Evolutionary conservation across 2,888 invertebrate genomes (phyloP), one percentile per base, ranked within the genome.

Genomic region (Actias luna): DNA sequence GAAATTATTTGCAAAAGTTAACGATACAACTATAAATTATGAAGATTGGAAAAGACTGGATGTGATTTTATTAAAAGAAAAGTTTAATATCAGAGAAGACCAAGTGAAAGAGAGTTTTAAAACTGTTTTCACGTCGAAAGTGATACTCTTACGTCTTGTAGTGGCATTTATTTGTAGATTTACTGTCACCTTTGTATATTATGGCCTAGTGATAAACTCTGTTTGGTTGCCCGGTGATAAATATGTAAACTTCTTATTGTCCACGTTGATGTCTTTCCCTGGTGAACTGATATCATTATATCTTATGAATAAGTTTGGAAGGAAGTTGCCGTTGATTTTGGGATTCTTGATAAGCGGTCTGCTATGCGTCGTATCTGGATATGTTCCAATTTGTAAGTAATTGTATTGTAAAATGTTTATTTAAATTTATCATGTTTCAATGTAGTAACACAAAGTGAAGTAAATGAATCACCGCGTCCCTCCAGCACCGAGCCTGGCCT

Each of bases 201-300:
- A 87, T 60, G 89, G 90, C 0, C 62, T 91, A 63, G 81, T 88
- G 77, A 75, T 88, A 29, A 87, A 89, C 64, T 87, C 89, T 0
- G 90, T 90, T 1, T 84, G 74, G 69, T 69, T 91, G 25, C 89
- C 91, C 0, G 91, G 91, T 0, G 77, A 88, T 62, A 90, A 88
- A 62, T 87, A 90, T 61, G 77, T 79, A 2, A 90, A 89, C 68
- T 91, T 90, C 62, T 64, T 89, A 18, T 70, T 91, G 55, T 72
- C 85, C 2, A 85, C 89, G 0, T 68, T 88, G 42, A 87, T 88
- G 84, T 89, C 89, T 0, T 89, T 87, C 55, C 91, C 90, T 0
- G 91, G 90, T 1, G 90, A 90, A 65, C 60, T 89, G 58, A 66
- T 87, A 1, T 80, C 83, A 0, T 67, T 89, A 70, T 84, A 85